Evolutionary conservation across 2,888 invertebrate genomes (phyloP).

Genomic region (Odontothrips loti): DNA sequence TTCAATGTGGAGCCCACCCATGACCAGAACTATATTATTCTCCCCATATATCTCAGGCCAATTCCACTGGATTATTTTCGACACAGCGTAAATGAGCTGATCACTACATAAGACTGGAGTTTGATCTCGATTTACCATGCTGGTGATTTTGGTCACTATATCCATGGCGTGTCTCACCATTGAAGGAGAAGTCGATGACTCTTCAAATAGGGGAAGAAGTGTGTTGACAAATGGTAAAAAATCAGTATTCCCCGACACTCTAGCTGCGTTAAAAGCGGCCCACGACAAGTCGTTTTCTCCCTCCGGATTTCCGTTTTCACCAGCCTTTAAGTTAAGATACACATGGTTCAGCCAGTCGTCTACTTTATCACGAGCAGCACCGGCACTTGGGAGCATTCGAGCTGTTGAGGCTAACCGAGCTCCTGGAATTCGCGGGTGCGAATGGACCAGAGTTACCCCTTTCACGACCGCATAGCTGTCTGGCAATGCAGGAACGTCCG

Average conservation of each 20-base stretch:
- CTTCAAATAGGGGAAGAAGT: background rate
- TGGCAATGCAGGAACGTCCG: background rate
- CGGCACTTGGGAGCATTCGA: too few relatives aligned
- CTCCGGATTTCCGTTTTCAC: too few relatives aligned
- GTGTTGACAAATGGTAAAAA: background rate
- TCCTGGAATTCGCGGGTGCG: too few relatives aligned
- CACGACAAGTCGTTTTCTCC: background rate
- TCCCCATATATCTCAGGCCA: background rate
- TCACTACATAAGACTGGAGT: background rate
- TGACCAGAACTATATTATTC: background rate
- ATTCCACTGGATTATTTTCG: background rate
- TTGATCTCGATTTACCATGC: background rate
- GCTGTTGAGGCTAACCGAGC: too few relatives aligned
- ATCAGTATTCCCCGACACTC: background rate
- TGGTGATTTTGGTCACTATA: background rate
- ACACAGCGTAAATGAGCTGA: background rate
- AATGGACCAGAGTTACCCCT: too few relatives aligned
- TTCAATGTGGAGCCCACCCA: background rate
- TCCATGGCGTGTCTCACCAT: background rate
- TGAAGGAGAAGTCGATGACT: background rate
- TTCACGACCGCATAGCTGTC: background rate
- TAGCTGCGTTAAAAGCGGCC: background rate
- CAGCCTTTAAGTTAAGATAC: too few relatives aligned
- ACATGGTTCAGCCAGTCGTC: too few relatives aligned
- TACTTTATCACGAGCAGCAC: too few relatives aligned